Evolutionary conservation across 2,888 invertebrate genomes (phyloP).

Genomic region (Phyto melanocephala): DNA sequence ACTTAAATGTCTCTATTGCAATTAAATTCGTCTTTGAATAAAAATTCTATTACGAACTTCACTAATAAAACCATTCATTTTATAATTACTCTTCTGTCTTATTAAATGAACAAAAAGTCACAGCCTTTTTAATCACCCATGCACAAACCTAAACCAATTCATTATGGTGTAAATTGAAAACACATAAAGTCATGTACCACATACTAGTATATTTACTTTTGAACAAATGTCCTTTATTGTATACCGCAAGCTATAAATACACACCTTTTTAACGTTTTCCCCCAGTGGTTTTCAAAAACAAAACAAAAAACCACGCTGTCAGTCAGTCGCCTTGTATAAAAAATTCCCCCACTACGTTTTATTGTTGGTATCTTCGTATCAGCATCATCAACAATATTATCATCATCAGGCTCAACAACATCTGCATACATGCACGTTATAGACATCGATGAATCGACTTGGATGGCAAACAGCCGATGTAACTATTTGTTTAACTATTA

Average conservation of each 20-base stretch:
- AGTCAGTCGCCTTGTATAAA: neutral
- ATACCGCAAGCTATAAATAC: slow-evolving; percentile 24
- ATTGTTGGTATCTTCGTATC: slow-evolving; percentile 11
- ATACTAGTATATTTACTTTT: no score
- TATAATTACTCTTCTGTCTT: neutral
- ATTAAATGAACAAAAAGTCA: no score
- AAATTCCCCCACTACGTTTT: slow-evolving; percentile 18
- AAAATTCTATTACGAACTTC: no score
- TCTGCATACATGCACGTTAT: neutral
- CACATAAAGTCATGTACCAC: no score
- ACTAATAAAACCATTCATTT: neutral
- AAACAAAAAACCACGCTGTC: neutral
- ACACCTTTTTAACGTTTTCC: slow-evolving; percentile 47
- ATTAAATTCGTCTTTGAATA: no score
- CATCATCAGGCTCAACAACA: neutral
- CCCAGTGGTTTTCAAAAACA: neutral
- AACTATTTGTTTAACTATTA: slow-evolving; percentile 10
- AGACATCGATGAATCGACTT: neutral
- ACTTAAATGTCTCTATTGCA: no score
- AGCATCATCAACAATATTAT: neutral
- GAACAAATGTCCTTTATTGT: slow-evolving; percentile 5
- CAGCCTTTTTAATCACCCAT: neutral
- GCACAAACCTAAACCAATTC: neutral
- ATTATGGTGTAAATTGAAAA: no score
- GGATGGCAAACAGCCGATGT: slow-evolving; percentile 14